Base-by-base conservation (phyloP, 2,797 vertebrate species). In the Lagorchestes hirsutus region DNA sequence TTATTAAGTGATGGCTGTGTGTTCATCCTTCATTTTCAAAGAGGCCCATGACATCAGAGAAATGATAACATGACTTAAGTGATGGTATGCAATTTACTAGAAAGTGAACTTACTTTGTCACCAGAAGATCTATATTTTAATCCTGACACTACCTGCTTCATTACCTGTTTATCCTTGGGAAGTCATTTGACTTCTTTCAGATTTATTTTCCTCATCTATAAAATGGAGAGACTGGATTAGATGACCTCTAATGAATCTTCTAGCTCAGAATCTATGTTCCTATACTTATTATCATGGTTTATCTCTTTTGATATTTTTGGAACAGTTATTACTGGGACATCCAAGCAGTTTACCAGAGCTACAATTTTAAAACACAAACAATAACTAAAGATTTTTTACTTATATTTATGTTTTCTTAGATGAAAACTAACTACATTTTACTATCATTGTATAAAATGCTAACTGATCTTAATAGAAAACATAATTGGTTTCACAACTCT, bases 361-460 rank as follows among this genome's bases (percentile, higher is more conserved):
- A 59, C 13, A 90, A 93, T 93, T 95, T 24, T 93, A 96, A 59
- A 67, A 55, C n/a, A 95, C 29, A 34, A 50, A 40, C 90, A 50
- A 9, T 24, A 74, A 55, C 18, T 46, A 40, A 50, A 91, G 27
- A 54, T 90, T 62, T 54, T 50, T 91, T 13, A 11, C 16, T 58
- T 58, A 95, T 59, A 24, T 62, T 92, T 94, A 95, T 91, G 54
- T 91, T 94, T 95, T 96, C 8, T 28, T 13, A 59, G 24, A 10
- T 93, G 91, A 94, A 92, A 62, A 95, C 90, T 92, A 82, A 34
- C 90, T 93, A 94, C 14, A 18, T 95, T 93, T 96, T 92, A 96
- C 95, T n/a, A 54, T 95, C 93, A 93, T 90, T 29, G 93, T 57
- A 90, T 91, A 94, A 91, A 90, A 92, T 11, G 5, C 92, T 67